Evolutionary conservation across 2,113 vertebrate species (phyloP), one percentile per base, ranked within the genome.

Genomic region (Nestor notabilis): DNA sequence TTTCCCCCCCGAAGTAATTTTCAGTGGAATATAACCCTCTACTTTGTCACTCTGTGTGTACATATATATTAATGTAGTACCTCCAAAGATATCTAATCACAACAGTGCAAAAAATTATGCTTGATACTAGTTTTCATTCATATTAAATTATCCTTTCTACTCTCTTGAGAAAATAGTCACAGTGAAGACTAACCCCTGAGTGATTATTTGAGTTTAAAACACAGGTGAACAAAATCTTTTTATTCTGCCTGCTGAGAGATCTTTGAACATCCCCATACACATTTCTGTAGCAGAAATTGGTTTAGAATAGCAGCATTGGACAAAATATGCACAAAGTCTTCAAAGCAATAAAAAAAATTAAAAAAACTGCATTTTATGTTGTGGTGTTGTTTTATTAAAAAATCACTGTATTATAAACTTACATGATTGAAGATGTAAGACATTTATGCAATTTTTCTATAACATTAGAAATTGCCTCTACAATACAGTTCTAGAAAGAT

Each of bases 71-170:
- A 55, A 63, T 25, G 44, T 24, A 61, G 56, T 69, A 28, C 24
- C 31, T 71, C 58, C 71, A 82, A 91, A 96, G 68, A 69, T 60
- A 93, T 39, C 35, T 90, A 84, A 79, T 77, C n/a, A 52, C 46
- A 83, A 86, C 35, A 52, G 27, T 50, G 35, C 52, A 77, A 71
- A 93, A 95, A 91, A 94, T 94, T 56, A 70, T 43, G 27, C 49
- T 70, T 91, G 58, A 87, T 97, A 91, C 72, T 72, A 90, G 79
- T 82, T 96, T 97, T 93, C 66, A 70, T 83, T 96, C 61, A 82
- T 84, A 84, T 90, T 95, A 95, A 91, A 94, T 95, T 90, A 85
- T 77, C 56, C 25, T 21, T 90, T 94, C 43, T 76, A 24, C 89
- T 96, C 69, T 80, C 76, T 55, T 61, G 39, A 77, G 72, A 86